Percentiles rank a stretch among this genome's conserved stretches.
Conservation (phyloP, 2,888 invertebrate species). For the Odontocolon sp. region DNA sequence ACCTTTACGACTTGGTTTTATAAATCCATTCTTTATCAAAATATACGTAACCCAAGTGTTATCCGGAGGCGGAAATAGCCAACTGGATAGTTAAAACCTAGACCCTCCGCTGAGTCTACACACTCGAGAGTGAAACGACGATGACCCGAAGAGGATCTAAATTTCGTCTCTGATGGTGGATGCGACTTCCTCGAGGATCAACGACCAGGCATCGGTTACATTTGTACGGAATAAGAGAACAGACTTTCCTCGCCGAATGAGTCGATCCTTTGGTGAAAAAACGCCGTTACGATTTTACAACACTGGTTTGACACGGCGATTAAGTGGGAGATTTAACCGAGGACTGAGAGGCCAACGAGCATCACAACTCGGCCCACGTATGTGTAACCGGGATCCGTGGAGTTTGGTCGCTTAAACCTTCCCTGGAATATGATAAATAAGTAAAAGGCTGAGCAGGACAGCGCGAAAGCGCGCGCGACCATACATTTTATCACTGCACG, state of each 20-base stretch:
- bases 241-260: not conserved
- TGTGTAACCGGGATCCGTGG: slow-evolving; percentile 23
- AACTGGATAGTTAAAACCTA: too few species aligned
- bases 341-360: slow-evolving; percentile 30
- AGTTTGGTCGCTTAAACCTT: slow-evolving; percentile 44
- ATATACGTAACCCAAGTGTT: slow-evolving; percentile 1
- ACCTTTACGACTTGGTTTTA: slow-evolving; percentile 62
- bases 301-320: slow-evolving; percentile 79
- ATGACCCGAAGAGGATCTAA: too few species aligned
- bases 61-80: slow-evolving; percentile 22
- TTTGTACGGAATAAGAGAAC: too few species aligned
- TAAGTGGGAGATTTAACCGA: slow-evolving; percentile 78
- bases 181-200: too few species aligned
- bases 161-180: too few species aligned
- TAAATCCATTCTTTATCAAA: slow-evolving; percentile 51
- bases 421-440: slow-evolving; percentile 69
- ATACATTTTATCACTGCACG: slow-evolving; percentile 43
- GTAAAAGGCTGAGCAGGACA: slow-evolving; percentile 3
- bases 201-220: too few species aligned
- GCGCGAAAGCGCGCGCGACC: slow-evolving; percentile 1
- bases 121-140: too few species aligned
- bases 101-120: not conserved
- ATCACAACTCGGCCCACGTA: slow-evolving; percentile 18
- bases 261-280: not conserved
- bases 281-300: slow-evolving; percentile 71